phyloP scores from a whole-genome alignment of 2,888 invertebrate species.

The Synanthedon andrenaeformis region DNA sequence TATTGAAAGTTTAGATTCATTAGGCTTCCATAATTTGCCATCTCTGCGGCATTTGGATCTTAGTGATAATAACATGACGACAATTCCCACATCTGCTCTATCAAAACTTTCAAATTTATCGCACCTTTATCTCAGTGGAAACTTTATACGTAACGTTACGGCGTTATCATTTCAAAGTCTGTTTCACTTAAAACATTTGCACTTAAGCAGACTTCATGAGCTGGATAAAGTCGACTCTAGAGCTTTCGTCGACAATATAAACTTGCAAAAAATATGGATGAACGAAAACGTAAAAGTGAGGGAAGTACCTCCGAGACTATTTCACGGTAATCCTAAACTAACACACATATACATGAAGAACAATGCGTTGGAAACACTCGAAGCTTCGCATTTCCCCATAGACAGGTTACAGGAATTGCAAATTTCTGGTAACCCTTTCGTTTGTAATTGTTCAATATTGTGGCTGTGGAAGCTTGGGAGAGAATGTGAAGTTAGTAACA shows the following conservation, averaged over 20 bases:
- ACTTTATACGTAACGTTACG: slow-evolving; percentile 79
- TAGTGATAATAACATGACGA: slow-evolving; percentile 84
- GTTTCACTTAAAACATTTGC: slow-evolving; percentile 81
- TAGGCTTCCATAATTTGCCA: slow-evolving; percentile 80
- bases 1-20: slow-evolving; percentile 77
- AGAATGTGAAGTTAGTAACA: slow-evolving; percentile 50
- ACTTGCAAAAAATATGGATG: slow-evolving; percentile 81
- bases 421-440: slow-evolving; percentile 85
- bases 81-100: slow-evolving; percentile 80
- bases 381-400: slow-evolving; percentile 85
- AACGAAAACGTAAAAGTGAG: slow-evolving; percentile 81
- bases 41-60: slow-evolving; percentile 80
- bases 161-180: slow-evolving; percentile 87
- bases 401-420: slow-evolving; percentile 81
- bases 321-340: slow-evolving; percentile 85
- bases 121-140: slow-evolving; percentile 81
- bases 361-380: slow-evolving; percentile 80
- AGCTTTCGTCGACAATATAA: slow-evolving; percentile 87
- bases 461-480: slow-evolving; percentile 84
- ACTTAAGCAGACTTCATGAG: slow-evolving; percentile 76
- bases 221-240: slow-evolving; percentile 79
- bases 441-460: slow-evolving; percentile 87
- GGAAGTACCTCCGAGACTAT: slow-evolving; percentile 82
- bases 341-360: slow-evolving; percentile 81
- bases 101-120: slow-evolving; percentile 82